Conservation (phyloP, 2,797 vertebrate genomes). For the Pangasius larnaudii region DNA sequence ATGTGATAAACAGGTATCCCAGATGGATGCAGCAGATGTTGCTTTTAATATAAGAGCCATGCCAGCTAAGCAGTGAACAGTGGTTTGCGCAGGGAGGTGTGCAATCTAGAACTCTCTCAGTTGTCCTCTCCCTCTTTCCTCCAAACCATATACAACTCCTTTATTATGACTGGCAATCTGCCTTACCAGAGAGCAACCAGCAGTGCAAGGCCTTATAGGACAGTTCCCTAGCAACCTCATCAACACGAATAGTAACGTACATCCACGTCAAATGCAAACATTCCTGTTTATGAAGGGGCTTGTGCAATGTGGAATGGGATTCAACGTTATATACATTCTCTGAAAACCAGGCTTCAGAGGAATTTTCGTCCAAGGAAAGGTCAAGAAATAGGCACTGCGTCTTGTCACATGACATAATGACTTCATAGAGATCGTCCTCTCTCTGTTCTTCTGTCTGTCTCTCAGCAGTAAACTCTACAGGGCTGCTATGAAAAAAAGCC, state of each 20-base stretch:
- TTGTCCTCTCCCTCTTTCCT: not conserved
- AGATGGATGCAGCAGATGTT: not conserved
- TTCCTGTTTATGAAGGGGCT: not conserved
- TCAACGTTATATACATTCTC: not conserved
- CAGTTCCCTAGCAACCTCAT: constrained; percentile 75
- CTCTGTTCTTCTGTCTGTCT: not conserved
- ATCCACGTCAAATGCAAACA: not conserved
- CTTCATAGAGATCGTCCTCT: not conserved
- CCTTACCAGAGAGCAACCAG: constrained; percentile 59
- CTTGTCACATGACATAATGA: not conserved
- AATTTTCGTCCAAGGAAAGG: not conserved
- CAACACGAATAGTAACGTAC: constrained; percentile 60
- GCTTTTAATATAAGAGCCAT: constrained; percentile 25
- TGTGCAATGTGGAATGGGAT: too few relatives aligned
- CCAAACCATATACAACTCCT: constrained; percentile 66
- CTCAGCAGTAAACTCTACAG: constrained; percentile 1
- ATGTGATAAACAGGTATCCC: constrained; percentile 20
- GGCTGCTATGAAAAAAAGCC: not conserved
- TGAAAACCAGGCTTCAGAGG: not conserved
- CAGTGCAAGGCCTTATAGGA: constrained; percentile 63
- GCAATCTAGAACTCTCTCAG: not conserved
- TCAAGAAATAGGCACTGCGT: not conserved
- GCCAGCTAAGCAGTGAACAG: constrained; percentile 54
- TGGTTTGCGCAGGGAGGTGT: constrained; percentile 18
- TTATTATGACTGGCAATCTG: not conserved